Evolutionary conservation across 1,140 invertebrate genomes (phyloP).

Genomic region (Bactericera cockerelli): DNA sequence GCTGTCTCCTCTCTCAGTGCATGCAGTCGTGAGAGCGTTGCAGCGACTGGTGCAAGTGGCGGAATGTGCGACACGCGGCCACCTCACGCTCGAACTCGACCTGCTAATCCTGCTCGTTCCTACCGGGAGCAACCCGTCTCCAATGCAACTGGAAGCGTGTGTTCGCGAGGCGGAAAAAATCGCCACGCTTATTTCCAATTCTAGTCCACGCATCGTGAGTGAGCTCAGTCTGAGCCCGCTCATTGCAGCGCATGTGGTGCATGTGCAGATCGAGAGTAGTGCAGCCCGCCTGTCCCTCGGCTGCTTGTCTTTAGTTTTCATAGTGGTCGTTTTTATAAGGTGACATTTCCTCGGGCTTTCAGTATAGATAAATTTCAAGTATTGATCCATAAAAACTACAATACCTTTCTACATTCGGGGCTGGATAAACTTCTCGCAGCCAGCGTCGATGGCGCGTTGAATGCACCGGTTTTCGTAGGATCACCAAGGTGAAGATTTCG

Average conservation of each 20-base stretch:
- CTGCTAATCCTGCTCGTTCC: conserved; percentile 61
- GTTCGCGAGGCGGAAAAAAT: conserved; percentile 70
- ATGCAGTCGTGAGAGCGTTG: conserved; percentile 48
- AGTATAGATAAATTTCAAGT: too few species aligned
- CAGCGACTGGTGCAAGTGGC: conserved; percentile 57
- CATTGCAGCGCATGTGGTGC: conserved; percentile 44
- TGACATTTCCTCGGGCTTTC: too few species aligned
- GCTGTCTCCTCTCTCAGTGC: conserved; percentile 43
- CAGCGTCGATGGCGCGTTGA: too few species aligned
- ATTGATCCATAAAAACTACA: too few species aligned
- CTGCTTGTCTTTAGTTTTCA: too few species aligned
- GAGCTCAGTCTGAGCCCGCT: conserved; percentile 57
- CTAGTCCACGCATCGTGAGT: conserved; percentile 51
- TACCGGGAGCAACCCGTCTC: conserved; percentile 41
- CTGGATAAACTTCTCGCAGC: too few species aligned
- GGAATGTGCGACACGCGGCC: conserved; percentile 65
- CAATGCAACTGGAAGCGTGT: conserved; percentile 63
- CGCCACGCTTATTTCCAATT: conserved; percentile 51
- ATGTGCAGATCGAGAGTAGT: conserved; percentile 28
- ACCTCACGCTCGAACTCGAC: conserved; percentile 66
- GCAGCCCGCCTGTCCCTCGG: neutral
- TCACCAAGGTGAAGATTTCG: too few species aligned
- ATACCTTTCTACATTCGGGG: too few species aligned
- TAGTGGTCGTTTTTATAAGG: too few species aligned
- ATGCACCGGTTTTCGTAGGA: too few species aligned